These are phyloP conservation scores for Thamnophis elegans DNA, from an alignment of 2,797 vertebrate species.

Conservation along the genomic window DNA sequence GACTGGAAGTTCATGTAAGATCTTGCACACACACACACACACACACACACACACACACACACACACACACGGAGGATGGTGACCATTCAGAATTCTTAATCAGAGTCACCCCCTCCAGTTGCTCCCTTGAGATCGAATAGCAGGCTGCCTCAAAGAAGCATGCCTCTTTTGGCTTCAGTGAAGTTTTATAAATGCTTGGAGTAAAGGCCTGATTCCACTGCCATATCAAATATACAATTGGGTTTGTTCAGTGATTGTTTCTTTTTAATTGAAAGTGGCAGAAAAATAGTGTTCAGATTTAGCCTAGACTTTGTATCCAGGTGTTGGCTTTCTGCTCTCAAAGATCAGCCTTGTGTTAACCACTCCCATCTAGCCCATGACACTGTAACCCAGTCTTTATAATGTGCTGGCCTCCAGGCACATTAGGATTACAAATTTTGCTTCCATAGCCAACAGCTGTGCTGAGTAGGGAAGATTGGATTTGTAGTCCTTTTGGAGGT, in stretches of 20 bases:
- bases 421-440: background rate
- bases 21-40: too few relatives aligned
- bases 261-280: background rate
- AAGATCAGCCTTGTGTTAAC: background rate
- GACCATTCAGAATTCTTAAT: background rate
- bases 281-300: conserved; percentile 19
- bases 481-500: background rate
- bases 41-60: too few relatives aligned
- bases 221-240: background rate
- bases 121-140: conserved; percentile 6
- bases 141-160: conserved; percentile 5
- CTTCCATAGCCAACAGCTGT: background rate
- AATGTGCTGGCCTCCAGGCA: background rate
- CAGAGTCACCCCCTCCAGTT: conserved; percentile 4
- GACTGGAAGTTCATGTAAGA: background rate
- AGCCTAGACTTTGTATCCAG: background rate
- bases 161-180: background rate
- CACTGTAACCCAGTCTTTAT: background rate
- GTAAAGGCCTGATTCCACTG: conserved; percentile 33
- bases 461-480: background rate
- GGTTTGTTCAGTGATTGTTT: background rate
- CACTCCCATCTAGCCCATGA: background rate
- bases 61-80: too few relatives aligned
- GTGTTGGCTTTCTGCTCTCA: conserved; percentile 16
- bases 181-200: background rate